Base-by-base conservation (phyloP, 2,797 vertebrate genomes). In the Hoplostethus mediterraneus region DNA sequence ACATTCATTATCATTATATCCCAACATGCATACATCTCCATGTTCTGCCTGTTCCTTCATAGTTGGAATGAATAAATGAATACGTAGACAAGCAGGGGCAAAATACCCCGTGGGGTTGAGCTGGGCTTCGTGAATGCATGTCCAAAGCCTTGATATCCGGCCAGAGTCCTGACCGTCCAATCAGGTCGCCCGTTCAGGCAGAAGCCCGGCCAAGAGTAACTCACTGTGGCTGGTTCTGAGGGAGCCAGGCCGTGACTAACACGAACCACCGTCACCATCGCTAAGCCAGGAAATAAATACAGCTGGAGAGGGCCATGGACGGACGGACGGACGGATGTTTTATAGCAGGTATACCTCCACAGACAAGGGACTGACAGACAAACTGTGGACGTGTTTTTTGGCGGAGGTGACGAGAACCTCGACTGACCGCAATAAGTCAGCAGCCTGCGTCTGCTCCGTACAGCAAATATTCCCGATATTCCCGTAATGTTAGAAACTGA, bases 231-330 rank as follows among this genome's bases (percentile, higher is more conserved):
- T 65, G 75, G n/a, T 77, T 82, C 73, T 71, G 72, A 84, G 67
- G 68, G 63, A 88, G 78, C 76, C 21, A 47, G 75, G 86, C 87
- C 71, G 71, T 91, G 85, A 91, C 91, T 90, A 90, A 93, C 73
- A 70, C 16, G 77, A 90, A 89, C 75, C 87, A 87, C 63, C 56
- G 21, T 82, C 79, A 71, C 67, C 71, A 48, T 67, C 60, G 8
- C 52, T 57, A 69, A 76, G 71, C 85, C 84, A 88, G 89, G 78
- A 88, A 84, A 86, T 85, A 88, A 83, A 85, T 79, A 77, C 82
- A 86, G 87, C 84, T 82, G 81, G 75, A 86, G 66, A 79, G 69
- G 79, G 76, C 59, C 42, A 71, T 33, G 56, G 70, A 82, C 73
- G 78, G 78, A 61, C 64, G 60, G 10, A 21, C 21, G 21, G 21